Base-by-base conservation (phyloP, 2,113 vertebrate species). In the Scatophagus argus region DNA sequence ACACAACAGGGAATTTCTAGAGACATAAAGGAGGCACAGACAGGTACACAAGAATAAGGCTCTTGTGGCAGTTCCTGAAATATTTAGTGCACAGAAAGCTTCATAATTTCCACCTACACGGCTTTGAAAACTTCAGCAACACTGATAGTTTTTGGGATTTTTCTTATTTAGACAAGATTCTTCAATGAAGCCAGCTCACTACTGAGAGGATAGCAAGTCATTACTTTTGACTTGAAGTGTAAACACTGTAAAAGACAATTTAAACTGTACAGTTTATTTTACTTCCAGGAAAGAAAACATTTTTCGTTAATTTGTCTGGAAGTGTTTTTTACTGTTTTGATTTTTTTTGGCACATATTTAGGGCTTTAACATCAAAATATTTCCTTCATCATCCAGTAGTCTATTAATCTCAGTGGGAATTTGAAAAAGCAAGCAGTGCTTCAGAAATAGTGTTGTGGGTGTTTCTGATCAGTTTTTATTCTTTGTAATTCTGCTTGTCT, bases 201-300 rank as follows among this genome's bases (percentile, higher is more conserved):
- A 27, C 54, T 66, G 23, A 56, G 32, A 23, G 27, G 29, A 61
- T 29, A 44, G 27, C 25, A 41, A 54, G n/a, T 78, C 56, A 43
- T 78, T 69, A 63, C 27, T 68, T 75, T 62, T 19, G 38, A 67
- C 10, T 16, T 32, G 4, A 67, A 72, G 54, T 31, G 46, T 23
- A 60, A 55, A 72, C 59, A 43, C 51, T 68, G 34, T 62, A 34
- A 63, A 58, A 63, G 23, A 55, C 51, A 58, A 58, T 74, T 81
- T 44, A 63, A 75, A 61, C 41, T 7, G 21, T 34, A 6, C 19
- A 1, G 69, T 76, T 74, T 73, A 47, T 87, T 74, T 77, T 36
- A 65, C 56, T 46, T 36, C 17, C 36, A 79, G 46, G 54, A 60
- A 54, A 68, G 16, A 41, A 74, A 67, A 51, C 38, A 32, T n/a